Evolutionary conservation across 2,113 vertebrate species (phyloP).

Genomic region (Mesitornis unicolor): DNA sequence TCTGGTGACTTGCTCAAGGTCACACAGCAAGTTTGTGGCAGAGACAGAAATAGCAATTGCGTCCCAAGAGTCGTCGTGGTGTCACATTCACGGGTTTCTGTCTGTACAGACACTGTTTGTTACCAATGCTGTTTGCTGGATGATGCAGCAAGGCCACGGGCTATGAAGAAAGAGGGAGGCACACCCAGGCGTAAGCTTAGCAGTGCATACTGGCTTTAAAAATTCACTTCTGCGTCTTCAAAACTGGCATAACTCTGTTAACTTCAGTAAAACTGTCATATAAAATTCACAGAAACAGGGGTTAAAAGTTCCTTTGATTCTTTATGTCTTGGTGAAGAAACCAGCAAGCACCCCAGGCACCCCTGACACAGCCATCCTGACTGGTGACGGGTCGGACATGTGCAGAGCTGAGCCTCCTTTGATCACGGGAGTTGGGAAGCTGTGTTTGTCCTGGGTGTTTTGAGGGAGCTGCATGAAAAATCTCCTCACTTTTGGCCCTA

Average conservation of each 20-base stretch:
- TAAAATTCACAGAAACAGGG: background rate
- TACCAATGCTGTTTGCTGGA: background rate
- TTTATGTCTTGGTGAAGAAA: background rate
- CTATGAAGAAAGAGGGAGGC: background rate
- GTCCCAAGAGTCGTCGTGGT: background rate
- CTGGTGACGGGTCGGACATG: background rate
- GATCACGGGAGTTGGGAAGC: background rate
- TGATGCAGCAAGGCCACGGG: background rate
- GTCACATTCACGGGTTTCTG: background rate
- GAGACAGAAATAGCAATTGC: background rate
- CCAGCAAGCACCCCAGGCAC: background rate
- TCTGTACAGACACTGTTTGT: background rate
- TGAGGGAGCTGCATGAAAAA: background rate
- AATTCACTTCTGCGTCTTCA: background rate
- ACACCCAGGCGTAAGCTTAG: background rate
- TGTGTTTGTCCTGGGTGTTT: background rate
- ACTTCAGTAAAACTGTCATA: background rate
- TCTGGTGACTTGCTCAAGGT: constrained; percentile 36
- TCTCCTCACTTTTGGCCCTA: background rate
- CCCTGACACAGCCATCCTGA: accelerated
- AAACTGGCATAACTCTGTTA: background rate
- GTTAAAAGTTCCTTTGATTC: background rate
- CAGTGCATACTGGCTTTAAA: background rate
- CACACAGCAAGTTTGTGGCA: background rate
- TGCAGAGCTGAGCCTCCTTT: background rate